phyloP scores from a whole-genome alignment of 2,888 invertebrate genomes.

The Scaptomyza polygonia region DNA sequence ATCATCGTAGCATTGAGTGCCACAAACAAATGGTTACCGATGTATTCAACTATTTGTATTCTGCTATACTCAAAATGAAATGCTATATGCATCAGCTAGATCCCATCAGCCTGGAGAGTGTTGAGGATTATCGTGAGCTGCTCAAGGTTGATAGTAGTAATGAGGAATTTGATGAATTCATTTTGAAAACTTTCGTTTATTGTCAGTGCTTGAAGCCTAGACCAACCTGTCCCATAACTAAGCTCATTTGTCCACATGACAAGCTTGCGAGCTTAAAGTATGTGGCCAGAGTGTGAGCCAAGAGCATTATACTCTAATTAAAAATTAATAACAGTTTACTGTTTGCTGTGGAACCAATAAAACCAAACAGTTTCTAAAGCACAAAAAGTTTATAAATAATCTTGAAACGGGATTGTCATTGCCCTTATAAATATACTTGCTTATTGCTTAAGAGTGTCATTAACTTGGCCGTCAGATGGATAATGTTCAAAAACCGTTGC shows the following conservation, averaged over 20 bases:
- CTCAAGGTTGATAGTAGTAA: conserved; percentile 43
- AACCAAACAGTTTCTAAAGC: neutral
- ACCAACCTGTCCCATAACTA: conserved; percentile 58
- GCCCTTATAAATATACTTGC: conserved; percentile 12
- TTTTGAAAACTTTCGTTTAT: conserved; percentile 65
- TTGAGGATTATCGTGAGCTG: conserved; percentile 73
- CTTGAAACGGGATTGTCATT: conserved; percentile 3
- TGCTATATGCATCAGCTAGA: conserved; percentile 75
- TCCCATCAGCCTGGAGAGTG: conserved; percentile 64
- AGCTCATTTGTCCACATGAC: conserved; percentile 50
- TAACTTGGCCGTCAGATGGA: conserved; percentile 35
- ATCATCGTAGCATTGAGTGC: conserved; percentile 67
- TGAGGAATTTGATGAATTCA: conserved; percentile 76
- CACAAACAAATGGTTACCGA: conserved; percentile 74
- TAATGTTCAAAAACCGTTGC: conserved; percentile 16
- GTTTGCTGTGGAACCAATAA: neutral
- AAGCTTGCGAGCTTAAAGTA: conserved; percentile 47
- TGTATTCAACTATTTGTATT: conserved; percentile 75
- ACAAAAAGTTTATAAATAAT: neutral
- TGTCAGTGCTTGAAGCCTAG: conserved; percentile 68
- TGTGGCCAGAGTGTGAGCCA: conserved; percentile 39
- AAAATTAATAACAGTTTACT: neutral
- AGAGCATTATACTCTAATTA: neutral
- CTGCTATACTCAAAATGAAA: conserved; percentile 67
- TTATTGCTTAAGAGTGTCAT: conserved; percentile 28